Base-by-base conservation (phyloP, 2,113 vertebrate species). In the Prochilodus magdalenae region DNA sequence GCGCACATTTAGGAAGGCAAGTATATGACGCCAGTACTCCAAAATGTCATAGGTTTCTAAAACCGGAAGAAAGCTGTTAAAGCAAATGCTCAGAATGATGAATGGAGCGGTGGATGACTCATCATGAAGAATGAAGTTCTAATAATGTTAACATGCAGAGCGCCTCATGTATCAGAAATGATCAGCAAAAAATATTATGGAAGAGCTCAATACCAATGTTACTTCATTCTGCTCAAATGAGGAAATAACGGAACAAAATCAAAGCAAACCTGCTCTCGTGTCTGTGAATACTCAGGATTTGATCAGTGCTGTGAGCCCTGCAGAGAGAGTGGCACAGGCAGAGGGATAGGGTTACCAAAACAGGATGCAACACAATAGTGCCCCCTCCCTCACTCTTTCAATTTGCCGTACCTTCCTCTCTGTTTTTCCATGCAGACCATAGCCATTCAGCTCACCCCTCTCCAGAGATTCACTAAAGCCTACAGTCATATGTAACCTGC, bases 291-390 rank as follows among this genome's bases (percentile, higher is more conserved):
- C 0, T 73, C 36, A 73, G 69, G 12, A 18, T 70, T 80, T 66
- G 65, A 72, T 55, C 24, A n/a, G 18, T 75, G 67, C 63, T 70
- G 4, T 20, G 8, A 15, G 33, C 29, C 33, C 47, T 73, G 24
- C 60, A 63, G 44, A 73, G 30, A 73, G 44, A 70, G 65, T 0
- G 22, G 57, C 76, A 82, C 22, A 65, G 75, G 36, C 74, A 80
- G 82, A 76, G 78, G 81, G 79, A 87, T 87, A 73, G 74, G 73
- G 66, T 86, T 89, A 87, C 86, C 12, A 85, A 79, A 83, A 91
- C 86, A 88, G 86, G 85, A 88, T 84, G 85, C 75, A 75, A 85
- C 87, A 79, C 77, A 80, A 72, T 89, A 84, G 83, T 85, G 73
- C 81, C 77, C 63, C 67, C 11, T 81, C 69, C 51, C 62, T 69